These are phyloP conservation scores for Meghimatium bilineatum DNA, from an alignment of 2,888 invertebrate genomes.

Conservation along the genomic window DNA sequence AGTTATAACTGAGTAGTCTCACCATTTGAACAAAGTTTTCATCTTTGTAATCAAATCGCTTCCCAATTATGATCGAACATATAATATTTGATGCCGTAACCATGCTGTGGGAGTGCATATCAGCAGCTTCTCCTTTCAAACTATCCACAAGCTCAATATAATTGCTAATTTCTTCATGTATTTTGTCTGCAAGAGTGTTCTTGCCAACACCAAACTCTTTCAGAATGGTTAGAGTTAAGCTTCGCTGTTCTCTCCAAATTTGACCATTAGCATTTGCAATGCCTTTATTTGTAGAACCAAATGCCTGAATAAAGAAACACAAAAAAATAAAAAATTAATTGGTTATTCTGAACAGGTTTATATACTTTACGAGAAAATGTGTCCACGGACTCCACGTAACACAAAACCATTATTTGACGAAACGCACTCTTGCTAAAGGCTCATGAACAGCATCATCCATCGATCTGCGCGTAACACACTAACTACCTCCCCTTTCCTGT, in stretches of 20 bases:
- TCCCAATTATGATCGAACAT: conserved; percentile 13
- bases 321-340: too few species aligned
- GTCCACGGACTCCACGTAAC: too few species aligned
- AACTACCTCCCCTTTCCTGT: too few species aligned
- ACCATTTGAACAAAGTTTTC: neutral
- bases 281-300: neutral
- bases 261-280: neutral
- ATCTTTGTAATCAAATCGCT: conserved; percentile 3
- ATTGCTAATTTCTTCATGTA: conserved; percentile 2
- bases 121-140: conserved; percentile 7
- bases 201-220: conserved; percentile 16
- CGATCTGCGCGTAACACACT: too few species aligned
- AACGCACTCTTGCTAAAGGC: too few species aligned
- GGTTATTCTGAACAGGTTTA: too few species aligned
- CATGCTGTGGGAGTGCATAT: neutral
- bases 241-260: conserved; percentile 2
- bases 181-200: conserved; percentile 12
- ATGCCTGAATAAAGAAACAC: neutral
- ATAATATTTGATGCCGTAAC: conserved; percentile 1
- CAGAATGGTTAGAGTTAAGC: neutral
- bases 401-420: too few species aligned
- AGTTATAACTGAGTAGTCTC: neutral
- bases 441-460: too few species aligned
- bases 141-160: conserved; percentile 3
- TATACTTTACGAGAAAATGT: too few species aligned